Evolutionary conservation across 2,797 vertebrate genomes (phyloP).

Genomic region (Macrochelys suwanniensis): DNA sequence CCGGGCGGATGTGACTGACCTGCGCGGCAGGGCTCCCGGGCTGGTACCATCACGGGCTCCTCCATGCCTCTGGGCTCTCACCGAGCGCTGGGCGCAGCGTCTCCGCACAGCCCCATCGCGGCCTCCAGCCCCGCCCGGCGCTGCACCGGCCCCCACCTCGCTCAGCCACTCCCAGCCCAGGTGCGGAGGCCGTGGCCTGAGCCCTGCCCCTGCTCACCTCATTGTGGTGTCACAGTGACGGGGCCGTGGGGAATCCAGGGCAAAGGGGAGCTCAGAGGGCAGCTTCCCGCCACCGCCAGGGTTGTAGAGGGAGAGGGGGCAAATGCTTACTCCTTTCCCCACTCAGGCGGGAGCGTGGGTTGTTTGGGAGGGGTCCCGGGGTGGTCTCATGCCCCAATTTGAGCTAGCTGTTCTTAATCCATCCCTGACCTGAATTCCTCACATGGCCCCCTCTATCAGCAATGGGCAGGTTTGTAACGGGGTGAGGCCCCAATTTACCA

Average conservation of each 20-base stretch:
- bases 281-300: neutral
- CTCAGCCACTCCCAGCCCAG: neutral
- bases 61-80: conserved; percentile 46
- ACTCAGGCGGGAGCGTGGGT: too few species aligned
- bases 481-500: neutral
- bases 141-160: neutral
- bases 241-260: neutral
- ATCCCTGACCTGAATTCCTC: neutral
- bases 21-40: conserved; percentile 47
- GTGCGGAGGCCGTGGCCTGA: neutral
- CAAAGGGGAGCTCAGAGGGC: neutral
- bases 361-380: neutral
- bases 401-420: neutral
- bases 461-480: neutral
- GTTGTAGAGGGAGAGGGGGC: too few species aligned
- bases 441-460: neutral
- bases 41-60: conserved; percentile 17
- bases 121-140: neutral
- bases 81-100: neutral
- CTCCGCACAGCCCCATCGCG: neutral
- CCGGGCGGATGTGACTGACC: conserved; percentile 50
- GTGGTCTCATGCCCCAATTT: neutral
- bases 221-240: neutral
- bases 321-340: too few species aligned
- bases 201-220: neutral